phyloP scores from a whole-genome alignment of 1,140 invertebrate genomes.

The Aphidius ervi region DNA sequence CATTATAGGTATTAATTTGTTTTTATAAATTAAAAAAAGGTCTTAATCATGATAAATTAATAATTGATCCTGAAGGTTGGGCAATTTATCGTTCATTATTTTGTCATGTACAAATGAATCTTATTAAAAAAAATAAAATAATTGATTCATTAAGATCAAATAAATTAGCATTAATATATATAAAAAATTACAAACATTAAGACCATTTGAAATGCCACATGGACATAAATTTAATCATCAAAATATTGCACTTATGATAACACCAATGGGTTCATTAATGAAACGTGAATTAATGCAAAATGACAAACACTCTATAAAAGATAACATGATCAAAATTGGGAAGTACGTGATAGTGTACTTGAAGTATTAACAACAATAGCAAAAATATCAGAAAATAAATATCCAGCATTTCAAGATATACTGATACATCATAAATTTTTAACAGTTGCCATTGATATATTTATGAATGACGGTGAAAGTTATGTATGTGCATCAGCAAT shows the following conservation, averaged over 20 bases:
- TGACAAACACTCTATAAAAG: constrained; percentile 64
- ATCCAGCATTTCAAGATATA: constrained; percentile 71
- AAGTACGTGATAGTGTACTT: constrained; percentile 68
- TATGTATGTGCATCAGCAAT: constrained; percentile 72
- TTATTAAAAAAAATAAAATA: constrained; percentile 44
- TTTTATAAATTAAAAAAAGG: constrained; percentile 43
- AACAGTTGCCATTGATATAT: constrained; percentile 61
- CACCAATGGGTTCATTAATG: constrained; percentile 57
- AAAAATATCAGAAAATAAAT: constrained; percentile 65
- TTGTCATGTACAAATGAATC: constrained; percentile 38
- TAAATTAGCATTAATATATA: constrained; percentile 43
- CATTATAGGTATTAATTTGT: constrained; percentile 36
- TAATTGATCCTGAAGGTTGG: constrained; percentile 30
- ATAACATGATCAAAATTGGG: constrained; percentile 68
- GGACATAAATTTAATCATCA: constrained; percentile 51
- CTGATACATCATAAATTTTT: constrained; percentile 64
- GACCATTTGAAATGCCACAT: constrained; percentile 29
- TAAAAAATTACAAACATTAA: constrained; percentile 39
- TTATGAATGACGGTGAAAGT: constrained; percentile 63
- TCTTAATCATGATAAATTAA: constrained; percentile 24
- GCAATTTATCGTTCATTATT: constrained; percentile 37
- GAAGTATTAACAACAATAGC: constrained; percentile 68
- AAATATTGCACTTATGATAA: constrained; percentile 54
- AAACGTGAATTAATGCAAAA: constrained; percentile 38
- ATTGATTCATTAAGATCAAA: constrained; percentile 40